Evolutionary conservation across 2,797 vertebrate genomes (phyloP), one percentile per base, ranked within the genome.

Genomic region (Argyrosomus regius): DNA sequence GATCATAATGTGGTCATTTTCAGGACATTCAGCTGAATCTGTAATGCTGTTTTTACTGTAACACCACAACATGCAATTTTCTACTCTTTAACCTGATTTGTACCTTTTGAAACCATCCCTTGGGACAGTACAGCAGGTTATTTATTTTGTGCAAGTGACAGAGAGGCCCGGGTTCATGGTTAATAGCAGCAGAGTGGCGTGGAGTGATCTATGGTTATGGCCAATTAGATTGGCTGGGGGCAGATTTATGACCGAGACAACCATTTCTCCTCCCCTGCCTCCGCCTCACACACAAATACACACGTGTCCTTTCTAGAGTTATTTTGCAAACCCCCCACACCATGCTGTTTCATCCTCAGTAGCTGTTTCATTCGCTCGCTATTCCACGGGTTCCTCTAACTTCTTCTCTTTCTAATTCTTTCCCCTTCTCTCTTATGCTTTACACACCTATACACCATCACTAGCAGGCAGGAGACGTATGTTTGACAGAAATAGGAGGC

Each of bases 151-250:
- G 5, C 46, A 52, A 82, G 80, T 90, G 83, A 88, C 60, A 70
- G 75, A 75, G 74, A 86, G 82, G 54, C 68, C 41, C 50, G 56
- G 80, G 85, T 89, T 89, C 83, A 85, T 41, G 80, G 84, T 71
- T 90, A 89, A 91, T 90, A 80, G 87, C 75, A 72, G 83, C 69
- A 63, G 58, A 90, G 83, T 90, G 91, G 61, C 14, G 6, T 88
- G 63, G 69, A 88, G 80, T 93, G 91, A 93, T 92, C 49, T 90
- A 89, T 85, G 77, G 80, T 92, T 89, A 91, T 86, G 74, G 85
- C 82, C 90, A 90, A 82, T 93, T 93, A 92, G 72, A 90, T 82
- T 74, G 90, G 60, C 73, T 84, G 67, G 52, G 75, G 76, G 82
- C 65, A 78, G 90, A 91, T 93, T 93, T 92, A 93, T 91, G 82